These are phyloP conservation scores for Cyprinodon tularosa DNA, from an alignment of 2,113 vertebrate genomes.

Conservation along the genomic window DNA sequence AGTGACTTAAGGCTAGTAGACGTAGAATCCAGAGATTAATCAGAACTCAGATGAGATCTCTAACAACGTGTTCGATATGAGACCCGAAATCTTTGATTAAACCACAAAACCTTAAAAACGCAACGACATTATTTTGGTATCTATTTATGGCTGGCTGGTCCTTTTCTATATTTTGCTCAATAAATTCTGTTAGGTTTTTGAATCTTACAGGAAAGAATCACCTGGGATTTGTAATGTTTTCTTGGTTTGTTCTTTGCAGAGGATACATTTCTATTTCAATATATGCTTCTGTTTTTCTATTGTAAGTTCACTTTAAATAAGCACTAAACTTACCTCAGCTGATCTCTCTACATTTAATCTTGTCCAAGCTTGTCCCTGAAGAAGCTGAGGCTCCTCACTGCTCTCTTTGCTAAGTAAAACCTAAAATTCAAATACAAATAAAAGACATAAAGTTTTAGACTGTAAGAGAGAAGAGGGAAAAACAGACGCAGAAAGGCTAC, in stretches of 20 bases:
- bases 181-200: neutral
- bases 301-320: constrained; percentile 23
- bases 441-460: neutral
- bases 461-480: neutral
- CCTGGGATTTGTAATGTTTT: neutral
- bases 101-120: neutral
- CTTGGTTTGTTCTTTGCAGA: neutral
- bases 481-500: neutral
- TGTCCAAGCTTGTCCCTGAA: constrained; percentile 22
- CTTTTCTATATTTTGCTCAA: neutral
- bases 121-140: neutral
- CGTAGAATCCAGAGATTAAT: constrained; percentile 31
- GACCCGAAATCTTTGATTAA: too few species aligned
- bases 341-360: constrained; percentile 41
- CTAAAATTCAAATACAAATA: constrained; percentile 49
- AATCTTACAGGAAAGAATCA: neutral
- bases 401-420: constrained; percentile 75
- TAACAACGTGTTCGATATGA: too few species aligned
- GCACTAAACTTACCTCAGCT: constrained; percentile 57
- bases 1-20: neutral
- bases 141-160: neutral
- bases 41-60: constrained; percentile 43
- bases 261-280: neutral
- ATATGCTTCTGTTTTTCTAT: neutral
- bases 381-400: constrained; percentile 35